A percentile compares a stretch with the other conserved stretches of the same genome.
These are phyloP conservation scores for Miichthys miiuy DNA, from an alignment of 2,797 vertebrate species.

Conservation along the genomic window DNA sequence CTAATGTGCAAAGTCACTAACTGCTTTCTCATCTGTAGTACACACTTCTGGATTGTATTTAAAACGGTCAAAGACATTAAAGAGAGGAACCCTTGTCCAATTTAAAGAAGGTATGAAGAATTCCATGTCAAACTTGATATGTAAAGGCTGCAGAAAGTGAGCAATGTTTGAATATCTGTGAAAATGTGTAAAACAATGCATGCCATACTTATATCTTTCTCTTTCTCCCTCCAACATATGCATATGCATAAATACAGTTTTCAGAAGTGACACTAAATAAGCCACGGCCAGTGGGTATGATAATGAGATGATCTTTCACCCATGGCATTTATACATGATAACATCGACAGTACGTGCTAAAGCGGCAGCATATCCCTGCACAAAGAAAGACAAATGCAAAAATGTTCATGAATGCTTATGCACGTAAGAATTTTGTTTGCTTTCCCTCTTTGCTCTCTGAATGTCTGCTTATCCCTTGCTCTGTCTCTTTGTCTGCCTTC, in stretches of 20 bases:
- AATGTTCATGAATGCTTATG: not conserved
- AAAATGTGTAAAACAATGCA: conserved; percentile 13
- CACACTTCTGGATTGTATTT: not conserved
- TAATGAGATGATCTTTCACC: conserved; percentile 54
- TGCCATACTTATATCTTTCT: not conserved
- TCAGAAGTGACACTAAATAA: conserved; percentile 7
- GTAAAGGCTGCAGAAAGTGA: conserved; percentile 3
- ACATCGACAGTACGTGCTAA: conserved; percentile 14
- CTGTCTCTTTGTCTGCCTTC: conserved; percentile 25
- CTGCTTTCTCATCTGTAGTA: not conserved
- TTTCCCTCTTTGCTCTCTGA: conserved; percentile 3
- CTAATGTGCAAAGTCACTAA: not conserved
- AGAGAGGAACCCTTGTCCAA: not conserved
- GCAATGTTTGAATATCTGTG: not conserved
- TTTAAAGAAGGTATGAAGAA: not conserved
- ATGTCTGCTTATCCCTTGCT: not conserved
- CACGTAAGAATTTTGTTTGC: conserved; percentile 7
- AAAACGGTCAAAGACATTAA: not conserved
- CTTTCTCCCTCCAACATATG: not conserved
- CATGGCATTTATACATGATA: conserved; percentile 41
- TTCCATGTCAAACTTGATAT: not conserved
- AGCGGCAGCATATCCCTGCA: conserved; percentile 7
- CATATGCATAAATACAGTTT: not conserved
- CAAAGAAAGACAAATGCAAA: conserved; percentile 9
- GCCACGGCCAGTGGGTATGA: conserved; percentile 23